phyloP scores from a whole-genome alignment of 2,113 vertebrate species.

The Cynopterus brachyotis region DNA sequence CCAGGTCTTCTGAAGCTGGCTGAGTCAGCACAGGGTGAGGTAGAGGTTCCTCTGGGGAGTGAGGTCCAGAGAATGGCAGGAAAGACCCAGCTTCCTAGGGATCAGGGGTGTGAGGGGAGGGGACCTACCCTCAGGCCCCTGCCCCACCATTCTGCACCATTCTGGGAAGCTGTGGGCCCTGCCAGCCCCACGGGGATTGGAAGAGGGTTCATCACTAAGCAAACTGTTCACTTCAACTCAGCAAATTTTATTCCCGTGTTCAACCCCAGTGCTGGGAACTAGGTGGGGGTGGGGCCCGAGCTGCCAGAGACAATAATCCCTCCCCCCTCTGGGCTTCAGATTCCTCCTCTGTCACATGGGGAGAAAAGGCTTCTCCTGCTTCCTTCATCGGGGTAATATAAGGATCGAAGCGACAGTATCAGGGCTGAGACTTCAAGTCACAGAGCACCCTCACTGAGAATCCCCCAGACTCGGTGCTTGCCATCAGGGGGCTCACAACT shows the following conservation, averaged over 20 bases:
- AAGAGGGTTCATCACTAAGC: not conserved
- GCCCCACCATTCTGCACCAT: too few species aligned
- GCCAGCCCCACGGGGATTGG: not conserved
- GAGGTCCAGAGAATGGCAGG: not conserved
- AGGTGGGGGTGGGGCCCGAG: not conserved
- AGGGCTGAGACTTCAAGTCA: not conserved
- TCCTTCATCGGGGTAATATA: not conserved
- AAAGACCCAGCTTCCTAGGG: not conserved
- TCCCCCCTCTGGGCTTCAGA: not conserved
- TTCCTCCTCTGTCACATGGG: not conserved
- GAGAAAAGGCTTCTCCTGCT: not conserved
- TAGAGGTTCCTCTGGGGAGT: not conserved
- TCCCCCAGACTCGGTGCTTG: not conserved
- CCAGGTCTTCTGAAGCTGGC: not conserved
- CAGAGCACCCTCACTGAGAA: not conserved
- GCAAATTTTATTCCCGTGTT: slow-evolving; percentile 23
- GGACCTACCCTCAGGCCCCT: not conserved
- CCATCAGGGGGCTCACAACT: not conserved
- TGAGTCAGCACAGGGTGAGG: not conserved
- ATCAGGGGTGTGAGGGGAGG: accelerated
- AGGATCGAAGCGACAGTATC: not conserved
- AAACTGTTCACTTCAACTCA: not conserved
- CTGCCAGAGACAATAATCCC: not conserved
- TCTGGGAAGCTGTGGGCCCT: not conserved
- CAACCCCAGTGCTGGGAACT: not conserved